Evolutionary conservation across 2,113 vertebrate species (phyloP).

Genomic region (Hymenochirus boettgeri): DNA sequence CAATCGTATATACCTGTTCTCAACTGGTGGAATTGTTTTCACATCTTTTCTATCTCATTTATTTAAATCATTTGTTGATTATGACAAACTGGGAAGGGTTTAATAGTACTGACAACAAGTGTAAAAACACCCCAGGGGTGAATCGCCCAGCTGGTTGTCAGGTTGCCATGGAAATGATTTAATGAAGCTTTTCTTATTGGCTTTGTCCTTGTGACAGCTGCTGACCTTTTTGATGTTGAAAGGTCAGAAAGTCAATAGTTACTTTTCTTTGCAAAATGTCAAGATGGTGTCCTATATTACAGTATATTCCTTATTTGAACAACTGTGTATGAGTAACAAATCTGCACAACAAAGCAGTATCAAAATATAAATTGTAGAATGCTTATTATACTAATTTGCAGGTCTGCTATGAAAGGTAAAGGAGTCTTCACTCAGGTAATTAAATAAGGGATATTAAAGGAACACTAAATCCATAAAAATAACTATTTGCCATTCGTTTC

Average conservation of each 20-base stretch:
- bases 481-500: no score
- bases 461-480: no score
- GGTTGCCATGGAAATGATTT: conserved; percentile 16
- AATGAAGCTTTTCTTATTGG: neutral
- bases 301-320: neutral
- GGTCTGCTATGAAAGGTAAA: no score
- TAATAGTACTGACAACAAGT: neutral
- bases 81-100: neutral
- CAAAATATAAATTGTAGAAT: no score
- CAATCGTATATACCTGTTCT: no score
- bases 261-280: neutral
- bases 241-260: conserved; percentile 29
- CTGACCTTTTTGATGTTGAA: conserved; percentile 21
- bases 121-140: neutral
- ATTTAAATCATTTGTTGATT: no score
- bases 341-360: neutral
- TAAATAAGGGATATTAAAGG: no score
- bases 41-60: no score
- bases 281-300: neutral
- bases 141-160: neutral
- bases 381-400: no score
- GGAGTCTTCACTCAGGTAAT: no score
- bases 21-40: no score
- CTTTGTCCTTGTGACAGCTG: conserved; percentile 35
- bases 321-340: neutral